Conservation (phyloP, 2,888 invertebrate genomes). For the Meta bourneti region DNA sequence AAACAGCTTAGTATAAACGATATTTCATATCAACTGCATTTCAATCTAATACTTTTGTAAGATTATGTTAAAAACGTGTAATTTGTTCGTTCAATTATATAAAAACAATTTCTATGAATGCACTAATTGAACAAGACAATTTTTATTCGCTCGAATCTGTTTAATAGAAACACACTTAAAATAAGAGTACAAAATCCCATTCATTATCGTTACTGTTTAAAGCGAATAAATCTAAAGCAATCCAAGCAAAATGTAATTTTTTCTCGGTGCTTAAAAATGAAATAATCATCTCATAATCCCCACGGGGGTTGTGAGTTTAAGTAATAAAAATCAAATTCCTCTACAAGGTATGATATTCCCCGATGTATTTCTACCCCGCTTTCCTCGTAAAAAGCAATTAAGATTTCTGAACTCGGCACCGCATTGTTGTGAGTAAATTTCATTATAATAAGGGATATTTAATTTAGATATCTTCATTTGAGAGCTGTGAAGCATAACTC, state of each 20-base stretch:
- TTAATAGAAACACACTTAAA: no score
- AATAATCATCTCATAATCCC: slow-evolving; percentile 22
- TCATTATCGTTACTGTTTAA: not conserved
- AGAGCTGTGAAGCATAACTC: not conserved
- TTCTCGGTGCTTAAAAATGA: not conserved
- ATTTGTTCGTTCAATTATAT: no score
- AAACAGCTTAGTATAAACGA: no score
- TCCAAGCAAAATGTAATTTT: not conserved
- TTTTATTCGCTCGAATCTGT: no score
- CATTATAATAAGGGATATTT: slow-evolving; percentile 35
- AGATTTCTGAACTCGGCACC: not conserved
- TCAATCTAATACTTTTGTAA: no score
- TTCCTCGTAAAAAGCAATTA: slow-evolving; percentile 10
- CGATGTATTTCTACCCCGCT: not conserved
- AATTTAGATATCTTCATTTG: slow-evolving; percentile 8
- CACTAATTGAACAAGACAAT: no score
- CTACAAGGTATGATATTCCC: not conserved
- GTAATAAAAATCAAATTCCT: slow-evolving; percentile 20
- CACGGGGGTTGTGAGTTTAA: not conserved
- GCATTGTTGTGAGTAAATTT: slow-evolving; percentile 1
- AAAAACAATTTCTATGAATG: no score
- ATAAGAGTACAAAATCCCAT: not conserved
- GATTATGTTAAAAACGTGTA: no score
- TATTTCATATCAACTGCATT: no score
- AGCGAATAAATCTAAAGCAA: not conserved